Conservation (phyloP, 2,113 vertebrate genomes). For the Delphinus delphis region DNA sequence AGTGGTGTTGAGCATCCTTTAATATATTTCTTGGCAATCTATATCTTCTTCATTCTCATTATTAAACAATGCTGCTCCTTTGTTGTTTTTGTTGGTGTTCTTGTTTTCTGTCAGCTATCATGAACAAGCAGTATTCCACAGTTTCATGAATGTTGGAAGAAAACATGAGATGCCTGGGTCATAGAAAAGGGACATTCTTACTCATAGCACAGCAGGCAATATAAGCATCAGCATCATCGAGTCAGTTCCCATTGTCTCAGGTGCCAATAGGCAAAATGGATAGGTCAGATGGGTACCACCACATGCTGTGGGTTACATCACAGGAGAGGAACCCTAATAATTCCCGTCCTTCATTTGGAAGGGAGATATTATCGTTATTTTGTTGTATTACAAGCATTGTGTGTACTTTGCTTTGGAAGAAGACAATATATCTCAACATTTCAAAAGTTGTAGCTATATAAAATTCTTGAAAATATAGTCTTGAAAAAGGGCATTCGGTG, state of each 20-base stretch:
- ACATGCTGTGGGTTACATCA: neutral
- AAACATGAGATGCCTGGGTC: neutral
- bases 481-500: neutral
- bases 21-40: too few relatives aligned
- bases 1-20: too few relatives aligned
- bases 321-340: neutral
- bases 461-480: neutral
- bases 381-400: neutral
- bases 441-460: neutral
- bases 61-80: neutral
- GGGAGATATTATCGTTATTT: neutral
- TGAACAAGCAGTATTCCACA: neutral
- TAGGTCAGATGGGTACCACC: neutral
- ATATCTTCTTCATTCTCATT: neutral
- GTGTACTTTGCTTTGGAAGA: neutral
- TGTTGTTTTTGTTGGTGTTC: neutral
- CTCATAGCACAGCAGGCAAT: neutral
- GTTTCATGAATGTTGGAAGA: neutral
- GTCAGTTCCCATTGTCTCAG: neutral
- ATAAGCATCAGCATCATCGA: neutral
- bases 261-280: rapidly evolving
- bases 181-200: neutral
- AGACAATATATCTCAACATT: neutral
- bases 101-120: neutral
- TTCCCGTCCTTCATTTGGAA: rapidly evolving